Evolutionary conservation across 2,888 invertebrate species (phyloP), one percentile per base, ranked within the genome.

Genomic region (Thymelicus sylvestris): DNA sequence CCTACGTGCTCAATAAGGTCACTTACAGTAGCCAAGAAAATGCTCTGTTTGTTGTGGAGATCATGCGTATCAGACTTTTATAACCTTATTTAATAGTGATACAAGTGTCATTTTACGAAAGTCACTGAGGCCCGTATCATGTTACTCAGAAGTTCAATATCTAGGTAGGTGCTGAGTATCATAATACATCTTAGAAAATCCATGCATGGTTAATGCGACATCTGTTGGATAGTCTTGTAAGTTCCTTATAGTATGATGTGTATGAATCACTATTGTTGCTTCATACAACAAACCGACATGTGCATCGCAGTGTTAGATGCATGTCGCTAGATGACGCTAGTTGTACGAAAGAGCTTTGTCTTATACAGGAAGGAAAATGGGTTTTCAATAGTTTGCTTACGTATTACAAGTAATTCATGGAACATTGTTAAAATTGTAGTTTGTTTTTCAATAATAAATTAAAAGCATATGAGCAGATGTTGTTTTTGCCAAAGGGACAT

Each of bases 31-130:
- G 47, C 57, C 48, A 64, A 8, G 63, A 57, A 41, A 52, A 64
- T 64, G 69, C 39, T 69, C 59, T 38, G 59, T 19, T 64, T 69
- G 63, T 69, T 69, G 15, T 61, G 12, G 44, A 57, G 44, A 52
- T 57, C 47, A 63, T 68, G 57, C 47, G 8, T 59, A 39, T 69
- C 38, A 64, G 59, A 64, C 48, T 64, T 64, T 64, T 39, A 19
- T 59, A 69, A 69, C 59, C 69, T 64, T 47, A 63, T 69, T 69
- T 38, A 69, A 24, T 59, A 48, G 44, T 24, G 50, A 64, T 31
- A 24, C 44, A 50, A 48, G 66, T 69, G 63, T 69, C 64, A 64
- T 59, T 64, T 59, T 69, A 69, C 57, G 47, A 38, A 68, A 64
- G 69, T 69, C 69, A 59, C 59, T 48, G 44, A 64, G 24, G 12